Evolutionary conservation across 2,888 invertebrate genomes (phyloP).

Genomic region (Mechanitis mazaeus): DNA sequence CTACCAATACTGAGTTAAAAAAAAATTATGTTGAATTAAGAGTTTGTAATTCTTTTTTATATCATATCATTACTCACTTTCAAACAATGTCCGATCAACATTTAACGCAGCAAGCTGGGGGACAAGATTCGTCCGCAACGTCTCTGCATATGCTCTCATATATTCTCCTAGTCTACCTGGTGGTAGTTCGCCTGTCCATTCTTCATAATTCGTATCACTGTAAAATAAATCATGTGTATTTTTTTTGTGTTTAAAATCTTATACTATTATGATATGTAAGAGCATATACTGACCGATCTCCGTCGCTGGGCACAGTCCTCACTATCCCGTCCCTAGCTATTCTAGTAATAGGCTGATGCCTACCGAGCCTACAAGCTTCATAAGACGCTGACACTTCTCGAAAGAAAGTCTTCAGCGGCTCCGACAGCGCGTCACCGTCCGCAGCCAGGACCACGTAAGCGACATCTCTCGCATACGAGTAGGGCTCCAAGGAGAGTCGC

Average conservation of each 20-base stretch:
- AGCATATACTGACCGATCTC: conserved; percentile 33
- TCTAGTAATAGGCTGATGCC: conserved; percentile 93
- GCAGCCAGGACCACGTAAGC: conserved; percentile 97
- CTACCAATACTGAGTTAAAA: no score
- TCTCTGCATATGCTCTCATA: conserved; percentile 87
- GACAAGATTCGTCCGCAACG: conserved; percentile 53
- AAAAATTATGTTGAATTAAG: no score
- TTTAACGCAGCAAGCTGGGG: conserved; percentile 58
- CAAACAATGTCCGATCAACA: conserved; percentile 54
- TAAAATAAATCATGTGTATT: neutral
- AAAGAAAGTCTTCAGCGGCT: conserved; percentile 90
- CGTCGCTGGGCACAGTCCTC: conserved; percentile 76
- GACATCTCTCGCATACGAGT: conserved; percentile 95
- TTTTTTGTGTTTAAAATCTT: neutral
- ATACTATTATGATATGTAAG: neutral
- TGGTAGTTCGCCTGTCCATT: conserved; percentile 91
- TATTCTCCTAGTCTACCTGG: conserved; percentile 88
- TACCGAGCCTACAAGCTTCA: conserved; percentile 95
- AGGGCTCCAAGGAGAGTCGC: conserved; percentile 96
- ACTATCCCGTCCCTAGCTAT: conserved; percentile 91
- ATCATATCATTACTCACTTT: conserved; percentile 30
- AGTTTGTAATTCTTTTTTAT: neutral
- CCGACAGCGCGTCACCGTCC: conserved; percentile 89
- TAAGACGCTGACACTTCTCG: conserved; percentile 94
- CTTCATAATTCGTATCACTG: conserved; percentile 81